Conservation (phyloP, 2,888 invertebrate genomes). For the Pseudanteris insignis region DNA sequence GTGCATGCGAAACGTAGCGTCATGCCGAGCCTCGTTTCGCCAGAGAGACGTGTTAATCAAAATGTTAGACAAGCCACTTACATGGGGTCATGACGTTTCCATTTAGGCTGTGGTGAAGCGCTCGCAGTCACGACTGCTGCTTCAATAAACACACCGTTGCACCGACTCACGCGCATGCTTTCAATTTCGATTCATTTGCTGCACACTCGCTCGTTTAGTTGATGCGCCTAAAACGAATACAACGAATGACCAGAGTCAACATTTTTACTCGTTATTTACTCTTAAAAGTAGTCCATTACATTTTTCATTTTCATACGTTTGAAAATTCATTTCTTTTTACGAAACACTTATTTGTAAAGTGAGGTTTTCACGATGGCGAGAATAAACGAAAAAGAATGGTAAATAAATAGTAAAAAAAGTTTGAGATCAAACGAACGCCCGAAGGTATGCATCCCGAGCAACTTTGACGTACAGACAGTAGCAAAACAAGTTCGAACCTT, state of each 20-base stretch:
- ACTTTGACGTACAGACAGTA: conserved; percentile 57
- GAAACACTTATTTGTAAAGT: too few species aligned
- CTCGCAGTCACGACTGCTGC: conserved; percentile 43
- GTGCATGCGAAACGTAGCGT: conserved; percentile 47
- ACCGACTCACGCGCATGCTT: conserved; percentile 15
- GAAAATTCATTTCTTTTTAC: too few species aligned
- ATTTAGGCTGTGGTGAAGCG: conserved; percentile 56
- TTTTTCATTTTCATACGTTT: too few species aligned
- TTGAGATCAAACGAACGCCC: conserved; percentile 50
- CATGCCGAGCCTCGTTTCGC: conserved; percentile 50
- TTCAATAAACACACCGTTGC: conserved; percentile 24
- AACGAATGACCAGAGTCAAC: too few species aligned
- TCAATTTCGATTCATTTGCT: conserved; percentile 36
- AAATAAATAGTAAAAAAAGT: conserved; percentile 22
- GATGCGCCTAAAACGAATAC: too few species aligned
- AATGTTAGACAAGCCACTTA: conserved; percentile 67
- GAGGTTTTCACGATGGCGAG: conserved; percentile 3
- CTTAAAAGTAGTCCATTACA: too few species aligned
- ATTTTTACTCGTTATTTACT: too few species aligned
- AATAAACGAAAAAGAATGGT: background rate
- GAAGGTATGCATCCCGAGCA: conserved; percentile 58
- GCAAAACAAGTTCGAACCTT: conserved; percentile 53
- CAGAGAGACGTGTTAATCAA: conserved; percentile 65
- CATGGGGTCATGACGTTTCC: conserved; percentile 65
- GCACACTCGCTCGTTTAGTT: too few species aligned